These are phyloP conservation scores for Spatulosminthurus flaviceps DNA, from an alignment of 2,888 invertebrate genomes.

Conservation along the genomic window DNA sequence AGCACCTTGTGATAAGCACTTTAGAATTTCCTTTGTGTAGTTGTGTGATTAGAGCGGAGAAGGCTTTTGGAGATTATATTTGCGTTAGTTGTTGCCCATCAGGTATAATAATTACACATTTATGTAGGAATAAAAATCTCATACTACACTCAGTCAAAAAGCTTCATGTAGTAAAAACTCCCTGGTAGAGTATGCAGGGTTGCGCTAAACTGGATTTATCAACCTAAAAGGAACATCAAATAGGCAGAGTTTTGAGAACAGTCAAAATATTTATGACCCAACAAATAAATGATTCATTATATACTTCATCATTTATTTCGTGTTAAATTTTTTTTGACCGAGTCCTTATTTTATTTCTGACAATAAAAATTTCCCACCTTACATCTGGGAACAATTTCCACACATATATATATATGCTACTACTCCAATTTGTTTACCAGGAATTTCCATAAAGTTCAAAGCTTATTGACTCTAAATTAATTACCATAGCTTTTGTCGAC, in stretches of 20 bases:
- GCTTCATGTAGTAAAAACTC: background rate
- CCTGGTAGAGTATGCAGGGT: background rate
- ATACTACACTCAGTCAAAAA: background rate
- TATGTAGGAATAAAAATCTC: background rate
- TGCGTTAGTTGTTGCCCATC: constrained; percentile 1
- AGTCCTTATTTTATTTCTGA: no score
- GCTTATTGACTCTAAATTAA: no score
- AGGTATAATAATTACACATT: background rate
- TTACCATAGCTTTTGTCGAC: no score
- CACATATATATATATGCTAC: no score
- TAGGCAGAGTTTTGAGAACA: background rate
- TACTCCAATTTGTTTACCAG: no score
- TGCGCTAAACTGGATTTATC: background rate
- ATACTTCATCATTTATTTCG: background rate
- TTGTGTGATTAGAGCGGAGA: background rate
- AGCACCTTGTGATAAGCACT: no score
- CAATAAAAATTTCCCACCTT: no score
- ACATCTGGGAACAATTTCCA: no score
- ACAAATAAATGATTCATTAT: background rate
- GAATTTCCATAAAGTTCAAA: no score
- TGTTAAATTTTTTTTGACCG: background rate
- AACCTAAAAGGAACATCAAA: background rate
- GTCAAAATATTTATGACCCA: background rate
- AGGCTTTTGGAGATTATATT: background rate
- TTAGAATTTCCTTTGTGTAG: background rate